phyloP scores from a whole-genome alignment of 1,140 invertebrate species.

The Cardiocondyla obscurior region DNA sequence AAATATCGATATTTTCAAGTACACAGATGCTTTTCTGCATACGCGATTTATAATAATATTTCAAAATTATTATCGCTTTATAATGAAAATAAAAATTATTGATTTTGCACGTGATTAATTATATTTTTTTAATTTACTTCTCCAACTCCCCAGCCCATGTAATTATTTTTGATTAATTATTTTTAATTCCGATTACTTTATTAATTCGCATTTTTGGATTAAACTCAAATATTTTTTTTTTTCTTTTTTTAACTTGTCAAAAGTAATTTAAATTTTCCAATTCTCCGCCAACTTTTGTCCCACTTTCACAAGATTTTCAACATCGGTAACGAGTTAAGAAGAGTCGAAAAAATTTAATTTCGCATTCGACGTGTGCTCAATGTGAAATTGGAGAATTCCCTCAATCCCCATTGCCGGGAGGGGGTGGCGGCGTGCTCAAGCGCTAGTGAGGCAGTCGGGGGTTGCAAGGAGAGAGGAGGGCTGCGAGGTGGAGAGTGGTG shows the following conservation, averaged over 20 bases:
- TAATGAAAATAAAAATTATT: not conserved
- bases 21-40: not conserved
- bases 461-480: conserved; percentile 23
- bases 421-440: conserved; percentile 10
- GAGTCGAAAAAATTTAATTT: conserved; percentile 22
- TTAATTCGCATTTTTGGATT: not conserved
- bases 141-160: too few relatives aligned
- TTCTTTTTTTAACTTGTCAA: not conserved
- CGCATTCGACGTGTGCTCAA: not conserved
- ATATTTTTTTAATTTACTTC: not conserved
- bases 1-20: not conserved
- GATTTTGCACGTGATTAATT: not conserved
- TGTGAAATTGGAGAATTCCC: conserved; percentile 41
- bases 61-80: not conserved
- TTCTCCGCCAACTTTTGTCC: not conserved
- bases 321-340: not conserved
- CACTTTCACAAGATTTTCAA: not conserved
- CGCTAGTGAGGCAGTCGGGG: conserved; percentile 33
- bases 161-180: too few relatives aligned
- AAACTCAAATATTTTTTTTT: not conserved
- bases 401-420: conserved; percentile 3
- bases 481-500: conserved; percentile 18
- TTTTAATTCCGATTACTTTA: not conserved
- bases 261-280: not conserved
- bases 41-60: not conserved